phyloP scores from a whole-genome alignment of 2,797 vertebrate species.

The Mormyrus hasselquistii region DNA sequence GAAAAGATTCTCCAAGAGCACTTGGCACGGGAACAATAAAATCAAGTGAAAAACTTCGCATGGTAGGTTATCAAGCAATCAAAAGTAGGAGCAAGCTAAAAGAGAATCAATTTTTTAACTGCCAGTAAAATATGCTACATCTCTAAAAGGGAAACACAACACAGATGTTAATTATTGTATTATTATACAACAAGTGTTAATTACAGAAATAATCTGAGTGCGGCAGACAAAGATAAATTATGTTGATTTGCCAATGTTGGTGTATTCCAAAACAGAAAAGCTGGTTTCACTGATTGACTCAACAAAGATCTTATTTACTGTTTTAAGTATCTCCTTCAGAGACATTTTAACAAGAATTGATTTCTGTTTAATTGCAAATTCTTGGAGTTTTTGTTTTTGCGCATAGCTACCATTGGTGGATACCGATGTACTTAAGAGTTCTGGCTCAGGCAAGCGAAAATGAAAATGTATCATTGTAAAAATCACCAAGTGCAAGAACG shows the following conservation, averaged over 20 bases:
- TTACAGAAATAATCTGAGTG: not conserved
- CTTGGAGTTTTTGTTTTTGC: not conserved
- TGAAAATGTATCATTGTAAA: not conserved
- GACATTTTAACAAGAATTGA: not conserved
- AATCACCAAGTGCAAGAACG: not conserved
- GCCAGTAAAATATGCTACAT: not conserved
- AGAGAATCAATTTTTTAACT: not conserved
- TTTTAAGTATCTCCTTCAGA: slow-evolving; percentile 10
- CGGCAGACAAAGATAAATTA: not conserved
- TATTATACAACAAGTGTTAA: not conserved
- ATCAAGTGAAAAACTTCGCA: not conserved
- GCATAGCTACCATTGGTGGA: not conserved
- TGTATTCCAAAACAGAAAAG: not conserved
- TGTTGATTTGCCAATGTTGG: slow-evolving; percentile 8
- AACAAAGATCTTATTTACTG: slow-evolving; percentile 1
- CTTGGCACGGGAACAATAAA: not conserved
- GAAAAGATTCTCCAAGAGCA: not conserved
- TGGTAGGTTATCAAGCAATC: not conserved
- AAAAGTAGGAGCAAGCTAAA: not conserved
- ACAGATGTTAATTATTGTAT: slow-evolving; percentile 10
- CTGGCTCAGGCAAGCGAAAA: not conserved
- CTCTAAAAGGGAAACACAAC: not conserved
- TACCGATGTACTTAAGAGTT: not conserved
- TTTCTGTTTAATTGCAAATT: not conserved
- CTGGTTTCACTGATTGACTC: not conserved